Evolutionary conservation across 2,888 invertebrate genomes (phyloP), one percentile per base, ranked within the genome.

Genomic region (Pristionchus arcanus): DNA sequence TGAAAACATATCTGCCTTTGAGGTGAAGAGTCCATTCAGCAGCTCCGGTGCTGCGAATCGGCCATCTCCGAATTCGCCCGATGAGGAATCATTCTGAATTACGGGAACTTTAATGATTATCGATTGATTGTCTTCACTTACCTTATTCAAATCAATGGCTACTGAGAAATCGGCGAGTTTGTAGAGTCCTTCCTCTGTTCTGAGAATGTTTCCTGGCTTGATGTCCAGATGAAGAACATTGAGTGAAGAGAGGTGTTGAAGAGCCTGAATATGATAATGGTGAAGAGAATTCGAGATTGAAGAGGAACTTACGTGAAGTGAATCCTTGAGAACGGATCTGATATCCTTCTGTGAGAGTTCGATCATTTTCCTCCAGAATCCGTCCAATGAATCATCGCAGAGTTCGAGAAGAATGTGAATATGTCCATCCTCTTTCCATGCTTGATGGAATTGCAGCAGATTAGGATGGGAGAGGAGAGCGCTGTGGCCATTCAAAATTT

Each of bases 121-220:
- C 19, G 2, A 71, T 15, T 28, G 13, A 71, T 15, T 34, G 77
- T 42, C 42, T 68, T 28, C 2, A 71, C 25, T 25, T 34, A 71
- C 71, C 34, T 71, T 71, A 19, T 42, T 25, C 21, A 77, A 42
- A 37, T 77, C 31, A 2, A 77, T 13, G 5, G 74, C 42, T 19
- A 77, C 74, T 42, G 74, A 42, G 25, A 77, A 77, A 77, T 77
- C 74, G 31, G 74, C 74, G 1, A 77, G 21, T 77, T 77, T 77
- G 42, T 77, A 77, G 25, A 37, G 11, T 42, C 74, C 74, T 0
- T 42, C 25, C 9, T 42, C 42, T 4, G 74, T 42, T 77, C 42
- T 34, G 25, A 77, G 74, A 25, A 77, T 77, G 21, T 77, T 77
- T 21, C 31, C 74, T 0, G 74, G 74, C 25, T 77, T 77, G 7